A percentile compares a stretch with the other conserved stretches of the same genome.
Conservation (phyloP, 2,113 vertebrate genomes). For the Sebastes fasciatus region DNA sequence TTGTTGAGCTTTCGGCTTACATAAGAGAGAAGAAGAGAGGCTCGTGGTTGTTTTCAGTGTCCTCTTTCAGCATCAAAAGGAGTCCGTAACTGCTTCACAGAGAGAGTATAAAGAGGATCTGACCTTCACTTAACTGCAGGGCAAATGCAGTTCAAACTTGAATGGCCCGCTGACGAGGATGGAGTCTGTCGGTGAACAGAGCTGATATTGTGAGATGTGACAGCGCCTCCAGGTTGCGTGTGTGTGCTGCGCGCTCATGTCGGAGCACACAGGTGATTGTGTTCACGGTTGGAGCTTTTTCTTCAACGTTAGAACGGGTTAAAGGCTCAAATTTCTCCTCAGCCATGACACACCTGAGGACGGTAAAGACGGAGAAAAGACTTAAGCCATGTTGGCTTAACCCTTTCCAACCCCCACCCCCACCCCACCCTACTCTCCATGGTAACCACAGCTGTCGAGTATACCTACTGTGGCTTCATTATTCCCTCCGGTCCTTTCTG, state of each 20-base stretch:
- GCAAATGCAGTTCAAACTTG: slow-evolving; percentile 47
- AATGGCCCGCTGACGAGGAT: slow-evolving; percentile 45
- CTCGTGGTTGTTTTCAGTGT: slow-evolving; percentile 20
- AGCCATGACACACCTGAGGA: background rate
- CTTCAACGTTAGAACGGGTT: slow-evolving; percentile 4
- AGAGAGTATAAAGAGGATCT: slow-evolving; percentile 35
- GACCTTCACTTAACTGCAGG: slow-evolving; percentile 56
- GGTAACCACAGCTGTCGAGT: slow-evolving; percentile 43
- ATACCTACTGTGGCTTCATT: slow-evolving; percentile 40
- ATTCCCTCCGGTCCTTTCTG: slow-evolving; percentile 8
- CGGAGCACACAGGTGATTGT: slow-evolving; percentile 29
- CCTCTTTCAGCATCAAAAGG: slow-evolving; percentile 36
- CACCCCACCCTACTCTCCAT: background rate
- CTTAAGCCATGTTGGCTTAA: background rate
- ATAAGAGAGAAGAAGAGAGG: slow-evolving; percentile 22
- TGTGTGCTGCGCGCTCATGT: slow-evolving; percentile 6
- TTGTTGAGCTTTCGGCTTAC: slow-evolving; percentile 15
- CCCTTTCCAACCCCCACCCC: background rate
- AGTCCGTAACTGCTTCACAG: slow-evolving; percentile 16
- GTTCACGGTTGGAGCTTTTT: slow-evolving; percentile 23
- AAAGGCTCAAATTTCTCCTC: background rate
- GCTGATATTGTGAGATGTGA: slow-evolving; percentile 64
- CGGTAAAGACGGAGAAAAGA: background rate
- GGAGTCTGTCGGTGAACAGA: slow-evolving; percentile 49
- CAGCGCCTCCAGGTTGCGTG: slow-evolving; percentile 37